phyloP scores from a whole-genome alignment of 1,140 invertebrate genomes.

The Sycophila sp. region DNA sequence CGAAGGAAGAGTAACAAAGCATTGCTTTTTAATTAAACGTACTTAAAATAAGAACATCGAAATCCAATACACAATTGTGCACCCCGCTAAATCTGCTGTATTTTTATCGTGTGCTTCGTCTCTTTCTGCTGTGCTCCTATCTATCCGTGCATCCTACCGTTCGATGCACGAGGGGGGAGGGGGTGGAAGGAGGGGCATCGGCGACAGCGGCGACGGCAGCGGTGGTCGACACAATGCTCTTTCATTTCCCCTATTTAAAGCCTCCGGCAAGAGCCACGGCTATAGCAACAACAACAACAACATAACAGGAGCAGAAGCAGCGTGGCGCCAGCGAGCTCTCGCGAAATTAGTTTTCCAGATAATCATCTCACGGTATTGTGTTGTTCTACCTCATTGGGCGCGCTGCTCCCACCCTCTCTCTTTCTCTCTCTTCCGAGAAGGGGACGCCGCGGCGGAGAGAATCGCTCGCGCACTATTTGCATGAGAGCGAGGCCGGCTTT shows the following conservation, averaged over 20 bases:
- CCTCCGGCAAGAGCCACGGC: constrained; percentile 32
- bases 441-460: constrained; percentile 8
- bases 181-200: too few relatives aligned
- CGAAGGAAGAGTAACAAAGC: too few relatives aligned
- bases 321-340: constrained; percentile 52
- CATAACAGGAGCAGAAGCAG: constrained; percentile 36
- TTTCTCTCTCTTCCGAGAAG: not conserved
- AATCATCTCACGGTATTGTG: constrained; percentile 67
- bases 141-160: constrained; percentile 17
- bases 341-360: constrained; percentile 68
- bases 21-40: constrained; percentile 28
- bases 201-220: constrained; percentile 7
- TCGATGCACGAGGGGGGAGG: too few relatives aligned
- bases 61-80: constrained; percentile 31
- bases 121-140: constrained; percentile 6
- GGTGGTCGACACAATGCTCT: constrained; percentile 47
- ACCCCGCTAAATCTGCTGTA: constrained; percentile 9
- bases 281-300: constrained; percentile 29
- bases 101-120: not conserved
- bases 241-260: constrained; percentile 48
- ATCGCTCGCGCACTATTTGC: constrained; percentile 33
- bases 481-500: constrained; percentile 45
- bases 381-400: constrained; percentile 45
- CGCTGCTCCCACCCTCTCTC: not conserved
- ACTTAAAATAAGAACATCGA: constrained; percentile 4